Evolutionary conservation across 2,888 invertebrate genomes (phyloP).

Genomic region (Rhorus exstirpatorius): DNA sequence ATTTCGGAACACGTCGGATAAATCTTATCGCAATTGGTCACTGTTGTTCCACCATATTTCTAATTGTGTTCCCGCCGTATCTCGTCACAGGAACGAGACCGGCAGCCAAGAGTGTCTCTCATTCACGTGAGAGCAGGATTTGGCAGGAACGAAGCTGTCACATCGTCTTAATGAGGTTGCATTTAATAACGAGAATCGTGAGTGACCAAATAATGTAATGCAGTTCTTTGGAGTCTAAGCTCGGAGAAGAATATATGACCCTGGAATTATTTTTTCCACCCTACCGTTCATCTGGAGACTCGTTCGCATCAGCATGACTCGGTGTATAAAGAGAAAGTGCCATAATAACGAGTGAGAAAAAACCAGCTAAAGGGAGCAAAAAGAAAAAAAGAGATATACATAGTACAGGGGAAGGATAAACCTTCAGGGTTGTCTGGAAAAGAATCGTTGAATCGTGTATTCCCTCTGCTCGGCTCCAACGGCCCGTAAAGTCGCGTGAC

Average conservation of each 20-base stretch:
- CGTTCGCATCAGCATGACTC: slow-evolving; percentile 38
- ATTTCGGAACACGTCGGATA: not conserved
- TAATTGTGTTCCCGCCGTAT: too few relatives aligned
- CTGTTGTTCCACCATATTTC: too few relatives aligned
- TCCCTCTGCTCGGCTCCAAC: slow-evolving; percentile 54
- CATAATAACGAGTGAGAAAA: slow-evolving; percentile 32
- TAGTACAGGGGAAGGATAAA: not conserved
- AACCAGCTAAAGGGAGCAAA: not conserved
- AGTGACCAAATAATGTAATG: slow-evolving; percentile 18
- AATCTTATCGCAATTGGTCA: not conserved
- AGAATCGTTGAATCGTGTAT: slow-evolving; percentile 46
- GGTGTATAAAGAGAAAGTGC: slow-evolving; percentile 18
- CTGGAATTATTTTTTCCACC: slow-evolving; percentile 29
- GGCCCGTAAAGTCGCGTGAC: slow-evolving; percentile 65
- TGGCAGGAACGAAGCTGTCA: too few relatives aligned
- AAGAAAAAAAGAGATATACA: not conserved
- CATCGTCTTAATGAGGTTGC: not conserved
- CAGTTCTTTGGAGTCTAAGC: slow-evolving; percentile 16
- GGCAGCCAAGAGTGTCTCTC: not conserved
- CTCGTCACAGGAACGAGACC: not conserved
- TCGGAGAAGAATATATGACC: slow-evolving; percentile 11
- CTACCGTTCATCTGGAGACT: slow-evolving; percentile 11
- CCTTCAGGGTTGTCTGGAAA: slow-evolving; percentile 36
- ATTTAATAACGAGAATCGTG: not conserved
- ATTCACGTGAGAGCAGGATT: too few relatives aligned